These are phyloP conservation scores for Mylabris sibirica DNA, from an alignment of 2,888 invertebrate species.

Conservation along the genomic window DNA sequence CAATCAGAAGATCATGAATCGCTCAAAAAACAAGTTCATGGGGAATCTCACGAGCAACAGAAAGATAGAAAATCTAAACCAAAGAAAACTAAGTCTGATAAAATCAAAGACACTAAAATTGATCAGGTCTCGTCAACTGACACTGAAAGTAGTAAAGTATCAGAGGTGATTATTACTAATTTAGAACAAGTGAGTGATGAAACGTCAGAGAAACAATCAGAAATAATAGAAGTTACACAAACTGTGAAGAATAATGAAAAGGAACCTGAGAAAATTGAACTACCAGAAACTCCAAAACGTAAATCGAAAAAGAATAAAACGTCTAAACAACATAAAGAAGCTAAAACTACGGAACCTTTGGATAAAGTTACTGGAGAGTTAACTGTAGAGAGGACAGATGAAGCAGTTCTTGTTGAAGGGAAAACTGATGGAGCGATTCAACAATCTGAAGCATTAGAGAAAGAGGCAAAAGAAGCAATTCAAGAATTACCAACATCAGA, in stretches of 20 bases:
- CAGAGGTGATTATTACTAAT: constrained; percentile 9
- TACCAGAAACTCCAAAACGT: not conserved
- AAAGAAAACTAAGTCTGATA: constrained; percentile 34
- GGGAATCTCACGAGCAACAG: not conserved
- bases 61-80: constrained; percentile 23
- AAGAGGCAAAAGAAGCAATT: not conserved
- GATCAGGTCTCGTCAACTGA: constrained; percentile 14
- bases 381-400: not conserved
- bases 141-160: constrained; percentile 13
- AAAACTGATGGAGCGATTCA: not conserved
- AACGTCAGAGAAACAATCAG: constrained; percentile 9
- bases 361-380: not conserved
- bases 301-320: constrained; percentile 22
- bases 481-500: not conserved
- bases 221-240: constrained; percentile 18
- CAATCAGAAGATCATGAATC: constrained; percentile 31
- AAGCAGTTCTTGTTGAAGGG: constrained; percentile 13
- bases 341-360: not conserved
- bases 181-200: not conserved
- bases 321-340: not conserved
- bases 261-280: constrained; percentile 14
- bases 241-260: constrained; percentile 9
- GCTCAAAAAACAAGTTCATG: constrained; percentile 10
- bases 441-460: not conserved
- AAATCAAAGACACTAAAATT: constrained; percentile 16